phyloP scores from a whole-genome alignment of 2,113 vertebrate species.

The Gallinago paraguaiae region DNA sequence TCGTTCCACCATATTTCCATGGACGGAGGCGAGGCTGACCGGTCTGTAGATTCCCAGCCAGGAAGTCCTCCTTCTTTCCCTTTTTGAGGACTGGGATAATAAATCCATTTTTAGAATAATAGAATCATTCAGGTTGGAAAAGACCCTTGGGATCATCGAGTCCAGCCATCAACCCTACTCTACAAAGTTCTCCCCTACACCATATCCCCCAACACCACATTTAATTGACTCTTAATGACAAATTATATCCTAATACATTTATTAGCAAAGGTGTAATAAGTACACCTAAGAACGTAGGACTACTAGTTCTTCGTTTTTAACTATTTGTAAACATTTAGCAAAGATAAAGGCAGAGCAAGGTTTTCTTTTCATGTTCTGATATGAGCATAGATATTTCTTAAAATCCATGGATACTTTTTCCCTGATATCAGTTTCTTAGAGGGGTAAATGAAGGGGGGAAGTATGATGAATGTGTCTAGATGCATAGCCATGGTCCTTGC shows the following conservation, averaged over 20 bases:
- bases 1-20: no score
- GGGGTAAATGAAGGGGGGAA: background rate
- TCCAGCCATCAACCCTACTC: no score
- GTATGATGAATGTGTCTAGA: background rate
- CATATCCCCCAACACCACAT: no score
- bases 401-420: background rate
- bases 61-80: no score
- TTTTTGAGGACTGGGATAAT: no score
- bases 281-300: background rate
- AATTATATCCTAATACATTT: background rate
- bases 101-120: no score
- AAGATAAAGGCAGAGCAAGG: background rate
- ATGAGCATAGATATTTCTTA: background rate
- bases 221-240: background rate
- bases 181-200: no score
- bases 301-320: background rate
- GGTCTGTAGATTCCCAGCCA: no score
- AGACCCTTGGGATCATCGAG: no score
- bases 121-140: no score
- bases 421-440: background rate
- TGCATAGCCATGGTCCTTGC: background rate
- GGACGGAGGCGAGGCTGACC: no score
- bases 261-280: background rate
- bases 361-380: background rate
- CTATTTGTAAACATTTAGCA: background rate